Percentiles rank a stretch among this genome's conserved stretches.
phyloP scores from a whole-genome alignment of 2,888 invertebrate genomes.

The Hanleya hanleyi region DNA sequence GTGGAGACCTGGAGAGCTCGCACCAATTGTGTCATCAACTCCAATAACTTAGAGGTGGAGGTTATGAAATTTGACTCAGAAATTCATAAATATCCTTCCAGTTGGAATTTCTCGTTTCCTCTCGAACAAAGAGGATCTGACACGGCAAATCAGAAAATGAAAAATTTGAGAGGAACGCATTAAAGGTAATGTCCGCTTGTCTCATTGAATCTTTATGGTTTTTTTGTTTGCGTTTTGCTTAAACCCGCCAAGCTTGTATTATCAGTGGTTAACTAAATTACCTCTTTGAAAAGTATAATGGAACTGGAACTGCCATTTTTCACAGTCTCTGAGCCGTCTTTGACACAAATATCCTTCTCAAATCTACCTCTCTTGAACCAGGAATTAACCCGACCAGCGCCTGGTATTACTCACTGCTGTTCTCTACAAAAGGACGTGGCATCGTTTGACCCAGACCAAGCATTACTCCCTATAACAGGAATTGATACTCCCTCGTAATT shows the following conservation, averaged over 20 bases:
- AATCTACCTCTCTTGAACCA: neutral
- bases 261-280: neutral
- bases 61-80: slow-evolving; percentile 5
- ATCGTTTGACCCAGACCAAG: no score
- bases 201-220: neutral
- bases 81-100: slow-evolving; percentile 2
- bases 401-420: no score
- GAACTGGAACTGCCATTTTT: neutral
- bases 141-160: neutral
- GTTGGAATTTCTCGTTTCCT: neutral
- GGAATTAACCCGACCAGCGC: neutral
- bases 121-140: neutral
- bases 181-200: neutral
- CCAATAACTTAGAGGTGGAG: neutral
- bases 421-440: no score
- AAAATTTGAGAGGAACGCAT: neutral
- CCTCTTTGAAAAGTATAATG: slow-evolving; percentile 3
- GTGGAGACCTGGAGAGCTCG: neutral
- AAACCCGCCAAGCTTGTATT: neutral
- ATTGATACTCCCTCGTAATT: no score
- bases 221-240: neutral
- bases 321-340: neutral
- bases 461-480: no score
- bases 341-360: neutral
- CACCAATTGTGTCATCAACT: neutral